A percentile compares a stretch with the other conserved stretches of the same genome.
These are phyloP conservation scores for Ganaspis sp. DNA, from an alignment of 1,140 invertebrate genomes.

Conservation along the genomic window DNA sequence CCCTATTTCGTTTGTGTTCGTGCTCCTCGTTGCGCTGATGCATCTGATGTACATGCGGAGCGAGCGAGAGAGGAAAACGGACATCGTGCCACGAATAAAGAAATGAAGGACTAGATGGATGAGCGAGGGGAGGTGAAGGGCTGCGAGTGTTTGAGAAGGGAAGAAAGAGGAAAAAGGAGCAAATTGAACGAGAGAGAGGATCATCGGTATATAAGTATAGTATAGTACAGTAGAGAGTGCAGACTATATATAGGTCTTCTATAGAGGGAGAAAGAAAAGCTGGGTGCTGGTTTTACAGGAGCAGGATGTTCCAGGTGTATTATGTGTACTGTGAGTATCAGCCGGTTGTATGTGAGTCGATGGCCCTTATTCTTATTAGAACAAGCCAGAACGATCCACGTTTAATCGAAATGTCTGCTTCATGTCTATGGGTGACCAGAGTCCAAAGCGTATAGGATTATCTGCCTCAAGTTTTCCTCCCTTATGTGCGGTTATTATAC, in stretches of 20 bases:
- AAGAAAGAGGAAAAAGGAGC: not conserved
- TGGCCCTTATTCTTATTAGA: slow-evolving; percentile 28
- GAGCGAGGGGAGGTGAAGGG: not conserved
- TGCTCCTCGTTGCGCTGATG: not conserved
- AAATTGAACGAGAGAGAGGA: not conserved
- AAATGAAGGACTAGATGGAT: not conserved
- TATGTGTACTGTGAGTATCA: not conserved
- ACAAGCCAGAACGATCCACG: not conserved
- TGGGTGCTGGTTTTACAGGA: not conserved
- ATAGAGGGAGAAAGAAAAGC: not conserved
- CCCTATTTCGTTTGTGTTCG: not conserved
- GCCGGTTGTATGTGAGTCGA: not conserved
- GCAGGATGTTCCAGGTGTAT: slow-evolving; percentile 19
- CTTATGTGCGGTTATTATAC: slow-evolving; percentile 10
- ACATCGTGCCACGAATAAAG: not conserved
- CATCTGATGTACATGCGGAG: not conserved
- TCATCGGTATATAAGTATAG: no score
- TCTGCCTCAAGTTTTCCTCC: slow-evolving; percentile 18
- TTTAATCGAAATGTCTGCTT: slow-evolving; percentile 14
- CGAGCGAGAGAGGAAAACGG: not conserved
- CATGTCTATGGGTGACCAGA: slow-evolving; percentile 15
- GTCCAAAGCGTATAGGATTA: not conserved
- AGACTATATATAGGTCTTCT: not conserved
- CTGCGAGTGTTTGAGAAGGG: slow-evolving; percentile 13
- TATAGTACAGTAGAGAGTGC: no score